Evolutionary conservation across 2,113 vertebrate genomes (phyloP).

Genomic region (Antechinus flavipes): DNA sequence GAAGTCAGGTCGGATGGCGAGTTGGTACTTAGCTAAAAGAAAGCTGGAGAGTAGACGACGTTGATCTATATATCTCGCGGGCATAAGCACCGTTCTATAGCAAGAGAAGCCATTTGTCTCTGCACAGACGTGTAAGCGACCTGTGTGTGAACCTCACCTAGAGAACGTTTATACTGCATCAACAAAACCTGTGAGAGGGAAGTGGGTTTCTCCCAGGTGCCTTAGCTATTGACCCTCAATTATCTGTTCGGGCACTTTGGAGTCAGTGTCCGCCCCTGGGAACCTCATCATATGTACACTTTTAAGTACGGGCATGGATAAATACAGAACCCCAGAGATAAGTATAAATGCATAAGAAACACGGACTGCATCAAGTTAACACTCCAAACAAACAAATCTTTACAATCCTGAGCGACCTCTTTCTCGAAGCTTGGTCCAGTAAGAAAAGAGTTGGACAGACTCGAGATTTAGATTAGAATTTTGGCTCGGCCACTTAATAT

Average conservation of each 20-base stretch:
- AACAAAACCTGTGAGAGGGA: not conserved
- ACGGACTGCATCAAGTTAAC: not conserved
- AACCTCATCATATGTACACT: not conserved
- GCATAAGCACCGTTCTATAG: slow-evolving; percentile 36
- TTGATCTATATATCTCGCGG: slow-evolving; percentile 17
- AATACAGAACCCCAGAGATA: not conserved
- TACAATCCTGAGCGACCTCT: not conserved
- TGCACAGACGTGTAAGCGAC: not conserved
- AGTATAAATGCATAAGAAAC: not conserved
- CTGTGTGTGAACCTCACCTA: not conserved
- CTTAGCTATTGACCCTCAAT: not conserved
- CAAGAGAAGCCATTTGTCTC: not conserved
- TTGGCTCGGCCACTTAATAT: not conserved
- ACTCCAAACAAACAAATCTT: not conserved
- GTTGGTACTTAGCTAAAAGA: slow-evolving; percentile 1
- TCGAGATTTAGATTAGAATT: not conserved
- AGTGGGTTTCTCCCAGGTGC: not conserved
- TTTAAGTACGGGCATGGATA: not conserved
- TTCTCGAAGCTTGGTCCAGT: not conserved
- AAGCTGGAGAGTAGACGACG: not conserved
- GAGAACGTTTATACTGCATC: not conserved
- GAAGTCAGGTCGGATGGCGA: not conserved
- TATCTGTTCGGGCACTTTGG: not conserved
- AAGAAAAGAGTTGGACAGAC: not conserved
- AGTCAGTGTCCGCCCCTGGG: not conserved